phyloP scores from a whole-genome alignment of 2,113 vertebrate species.

The Ariopsis seemanni region DNA sequence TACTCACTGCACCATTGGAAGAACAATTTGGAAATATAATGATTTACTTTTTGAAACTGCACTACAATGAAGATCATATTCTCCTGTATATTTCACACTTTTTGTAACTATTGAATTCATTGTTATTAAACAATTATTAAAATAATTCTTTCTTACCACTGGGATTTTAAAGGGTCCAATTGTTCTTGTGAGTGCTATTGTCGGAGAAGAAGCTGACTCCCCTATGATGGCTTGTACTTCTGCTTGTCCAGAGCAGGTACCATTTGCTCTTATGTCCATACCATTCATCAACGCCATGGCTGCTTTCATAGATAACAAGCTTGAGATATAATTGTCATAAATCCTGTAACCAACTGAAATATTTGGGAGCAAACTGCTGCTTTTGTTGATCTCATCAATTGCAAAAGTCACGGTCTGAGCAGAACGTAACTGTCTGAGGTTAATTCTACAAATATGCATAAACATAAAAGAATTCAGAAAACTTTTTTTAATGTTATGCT shows the following conservation, averaged over 20 bases:
- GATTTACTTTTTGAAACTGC: no score
- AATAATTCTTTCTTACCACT: constrained; percentile 63
- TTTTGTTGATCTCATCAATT: constrained; percentile 76
- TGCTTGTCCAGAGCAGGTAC: constrained; percentile 62
- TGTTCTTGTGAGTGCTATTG: constrained; percentile 68
- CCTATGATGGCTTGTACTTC: constrained; percentile 73
- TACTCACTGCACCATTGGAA: no score
- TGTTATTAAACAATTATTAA: neutral
- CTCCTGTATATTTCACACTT: no score
- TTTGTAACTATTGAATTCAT: neutral
- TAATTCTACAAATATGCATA: constrained; percentile 60
- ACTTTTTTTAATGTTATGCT: neutral
- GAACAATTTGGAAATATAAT: no score
- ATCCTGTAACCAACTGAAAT: constrained; percentile 72
- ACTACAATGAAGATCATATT: neutral
- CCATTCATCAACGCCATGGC: constrained; percentile 73
- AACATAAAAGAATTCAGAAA: neutral
- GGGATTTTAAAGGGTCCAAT: constrained; percentile 73
- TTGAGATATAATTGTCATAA: constrained; percentile 75
- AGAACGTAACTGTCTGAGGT: constrained; percentile 73
- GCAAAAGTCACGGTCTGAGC: constrained; percentile 76
- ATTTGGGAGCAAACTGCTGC: constrained; percentile 65
- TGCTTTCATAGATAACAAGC: constrained; percentile 67
- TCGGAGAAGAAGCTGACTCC: constrained; percentile 74
- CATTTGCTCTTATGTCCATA: constrained; percentile 44